These are phyloP conservation scores for Megaceryle alcyon DNA, from an alignment of 2,797 vertebrate species.

Conservation along the genomic window DNA sequence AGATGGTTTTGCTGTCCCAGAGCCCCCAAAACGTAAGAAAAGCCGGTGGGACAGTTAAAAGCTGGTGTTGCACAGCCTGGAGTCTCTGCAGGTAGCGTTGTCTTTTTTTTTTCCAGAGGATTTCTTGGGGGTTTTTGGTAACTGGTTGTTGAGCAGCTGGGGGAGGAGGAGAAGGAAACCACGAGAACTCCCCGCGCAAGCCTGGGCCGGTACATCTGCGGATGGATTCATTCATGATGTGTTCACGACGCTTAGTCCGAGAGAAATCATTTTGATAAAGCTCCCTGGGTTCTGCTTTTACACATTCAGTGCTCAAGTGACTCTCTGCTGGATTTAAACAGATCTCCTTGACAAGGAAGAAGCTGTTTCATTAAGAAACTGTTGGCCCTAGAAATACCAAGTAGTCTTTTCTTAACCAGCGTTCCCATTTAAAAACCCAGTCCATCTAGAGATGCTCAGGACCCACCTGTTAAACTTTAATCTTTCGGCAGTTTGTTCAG, in stretches of 20 bases:
- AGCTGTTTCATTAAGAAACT: conserved; percentile 41
- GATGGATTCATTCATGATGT: conserved; percentile 13
- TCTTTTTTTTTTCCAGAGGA: conserved; percentile 74
- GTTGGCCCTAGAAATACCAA: background rate
- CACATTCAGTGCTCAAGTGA: conserved; percentile 48
- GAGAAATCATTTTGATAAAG: conserved; percentile 51
- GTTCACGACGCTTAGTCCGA: conserved; percentile 43
- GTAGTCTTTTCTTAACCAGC: conserved; percentile 58
- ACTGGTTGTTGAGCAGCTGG: conserved; percentile 67
- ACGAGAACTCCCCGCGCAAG: background rate
- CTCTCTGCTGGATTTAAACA: conserved; percentile 48
- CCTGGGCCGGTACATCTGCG: conserved; percentile 19
- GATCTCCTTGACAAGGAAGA: conserved; percentile 11
- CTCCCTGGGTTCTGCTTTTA: conserved; percentile 65
- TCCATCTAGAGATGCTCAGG: conserved; percentile 58
- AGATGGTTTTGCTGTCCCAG: conserved; percentile 93
- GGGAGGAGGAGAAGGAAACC: conserved; percentile 53
- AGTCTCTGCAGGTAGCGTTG: conserved; percentile 35
- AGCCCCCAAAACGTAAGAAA: conserved; percentile 95
- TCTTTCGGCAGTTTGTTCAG: conserved; percentile 14
- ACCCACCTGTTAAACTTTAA: conserved; percentile 37
- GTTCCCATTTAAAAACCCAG: conserved; percentile 1
- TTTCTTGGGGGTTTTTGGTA: conserved; percentile 50
- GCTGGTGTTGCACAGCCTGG: background rate
- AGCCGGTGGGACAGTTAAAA: conserved; percentile 97